Base-by-base conservation (phyloP, 35 echinoderm and acorn worm genomes). In the Acanthaster planci region DNA sequence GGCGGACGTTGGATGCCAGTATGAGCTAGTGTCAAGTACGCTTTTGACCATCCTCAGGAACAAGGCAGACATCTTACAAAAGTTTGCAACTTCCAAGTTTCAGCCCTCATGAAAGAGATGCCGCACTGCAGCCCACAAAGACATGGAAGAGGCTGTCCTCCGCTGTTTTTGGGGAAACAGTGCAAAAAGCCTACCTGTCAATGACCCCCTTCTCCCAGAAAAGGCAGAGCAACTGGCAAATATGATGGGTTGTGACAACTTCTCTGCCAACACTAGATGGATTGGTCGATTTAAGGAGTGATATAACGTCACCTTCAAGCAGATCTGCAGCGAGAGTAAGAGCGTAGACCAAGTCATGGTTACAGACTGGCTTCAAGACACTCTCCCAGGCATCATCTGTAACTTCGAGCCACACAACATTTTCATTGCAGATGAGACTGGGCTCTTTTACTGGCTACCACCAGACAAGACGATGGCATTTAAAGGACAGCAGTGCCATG, bases 261-360 rank as follows among this genome's bases (percentile, higher is more conserved):
- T 78, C 47, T 26, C 68, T 36, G 83, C 83, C 17, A 85, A 64
- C 38, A 31, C 57, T n/a, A 79, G 87, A 10, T 89, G 87, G 87
- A 34, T 89, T 2, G 15, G n/a, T 2, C 4, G 55, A 1, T 89
- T 80, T 36, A 80, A 89, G 51, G 50, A 82, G 8, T 35, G 87
- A 14, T 79, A 83, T 54, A 52, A 38, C 6, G 81, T 88, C 47
- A 10, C 10, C 8, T 38, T 34, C 16, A 23, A 30, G 18, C 6
- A 26, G 1, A 47, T 89, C 16, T 51, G 51, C 17, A 79, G 87
- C 7, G 87, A 89, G 52, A 40, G 40, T 5, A 17, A 42, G 19
- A 29, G 44, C 9, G 87, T 80, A 2, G 77, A 83, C 27, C 34
- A 54, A 10, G 55, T 67, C 1, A 38, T 34, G 5, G 51, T 82